A percentile compares a stretch with the other conserved stretches of the same genome.
phyloP scores from a whole-genome alignment of 2,113 vertebrate genomes.

The Centropus unirufus region DNA sequence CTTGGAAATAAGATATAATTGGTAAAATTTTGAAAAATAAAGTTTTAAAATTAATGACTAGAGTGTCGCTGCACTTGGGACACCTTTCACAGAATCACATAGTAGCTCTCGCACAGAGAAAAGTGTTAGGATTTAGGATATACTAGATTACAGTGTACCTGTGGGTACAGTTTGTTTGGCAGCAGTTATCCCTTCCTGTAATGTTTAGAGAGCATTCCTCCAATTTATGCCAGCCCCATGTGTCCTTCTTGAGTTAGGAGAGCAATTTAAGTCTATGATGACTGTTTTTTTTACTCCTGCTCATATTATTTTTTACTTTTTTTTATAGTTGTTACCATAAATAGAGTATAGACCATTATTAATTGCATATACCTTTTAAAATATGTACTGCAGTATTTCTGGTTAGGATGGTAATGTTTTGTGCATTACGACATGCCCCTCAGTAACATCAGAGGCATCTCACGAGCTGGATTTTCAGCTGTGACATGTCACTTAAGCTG shows the following conservation, averaged over 20 bases:
- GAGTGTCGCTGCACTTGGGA: neutral
- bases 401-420: neutral
- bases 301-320: neutral
- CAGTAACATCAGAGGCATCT: neutral
- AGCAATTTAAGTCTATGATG: neutral
- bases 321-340: neutral
- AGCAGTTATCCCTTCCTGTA: neutral
- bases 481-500: slow-evolving; percentile 30
- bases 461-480: neutral
- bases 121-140: neutral
- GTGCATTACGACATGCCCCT: neutral
- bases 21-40: neutral
- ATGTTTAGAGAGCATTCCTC: neutral
- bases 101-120: neutral
- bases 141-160: neutral
- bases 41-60: neutral
- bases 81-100: neutral
- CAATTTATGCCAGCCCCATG: neutral
- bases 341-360: neutral
- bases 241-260: neutral
- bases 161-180: neutral
- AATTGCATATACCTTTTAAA: neutral
- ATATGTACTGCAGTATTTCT: neutral
- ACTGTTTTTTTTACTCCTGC: neutral
- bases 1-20: neutral